phyloP scores from a whole-genome alignment of 2,888 invertebrate species.

The Rhingia campestris region DNA sequence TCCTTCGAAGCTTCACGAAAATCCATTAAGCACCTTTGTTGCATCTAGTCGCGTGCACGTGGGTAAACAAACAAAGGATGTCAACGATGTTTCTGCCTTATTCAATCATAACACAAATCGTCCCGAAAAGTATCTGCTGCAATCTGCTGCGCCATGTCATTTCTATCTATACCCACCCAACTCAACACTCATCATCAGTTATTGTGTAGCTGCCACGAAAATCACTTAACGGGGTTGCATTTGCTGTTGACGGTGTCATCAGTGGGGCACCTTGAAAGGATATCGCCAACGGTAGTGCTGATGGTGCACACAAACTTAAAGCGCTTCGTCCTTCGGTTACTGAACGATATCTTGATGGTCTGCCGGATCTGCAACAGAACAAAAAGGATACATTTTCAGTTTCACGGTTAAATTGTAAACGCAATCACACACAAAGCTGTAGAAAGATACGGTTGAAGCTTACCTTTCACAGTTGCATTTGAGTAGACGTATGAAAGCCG shows the following conservation, averaged over 20 bases:
- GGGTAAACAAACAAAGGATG: not conserved
- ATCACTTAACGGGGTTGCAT: constrained; percentile 82
- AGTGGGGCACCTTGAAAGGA: constrained; percentile 87
- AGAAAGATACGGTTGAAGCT: constrained; percentile 29
- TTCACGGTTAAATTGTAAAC: not conserved
- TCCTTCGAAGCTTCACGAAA: not conserved
- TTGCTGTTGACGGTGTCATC: constrained; percentile 81
- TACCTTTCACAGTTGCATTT: constrained; percentile 90
- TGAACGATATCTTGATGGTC: constrained; percentile 88
- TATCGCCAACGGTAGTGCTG: constrained; percentile 89
- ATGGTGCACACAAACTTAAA: constrained; percentile 88
- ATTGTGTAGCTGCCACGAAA: constrained; percentile 82
- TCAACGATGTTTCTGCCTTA: not conserved
- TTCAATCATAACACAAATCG: constrained; percentile 32
- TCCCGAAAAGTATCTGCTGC: not conserved
- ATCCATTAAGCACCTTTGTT: not conserved
- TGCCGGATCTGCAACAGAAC: constrained; percentile 85
- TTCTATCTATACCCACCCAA: not conserved
- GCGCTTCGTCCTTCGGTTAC: constrained; percentile 88
- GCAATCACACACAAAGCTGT: no score
- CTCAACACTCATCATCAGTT: constrained; percentile 81
- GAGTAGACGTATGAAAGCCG: constrained; percentile 90
- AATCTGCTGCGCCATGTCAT: not conserved
- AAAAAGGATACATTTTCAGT: not conserved
- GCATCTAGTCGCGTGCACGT: not conserved